Percentiles rank a stretch among this genome's conserved stretches.
phyloP scores from a whole-genome alignment of 2,797 vertebrate species.

The Meriones psammophilus region DNA sequence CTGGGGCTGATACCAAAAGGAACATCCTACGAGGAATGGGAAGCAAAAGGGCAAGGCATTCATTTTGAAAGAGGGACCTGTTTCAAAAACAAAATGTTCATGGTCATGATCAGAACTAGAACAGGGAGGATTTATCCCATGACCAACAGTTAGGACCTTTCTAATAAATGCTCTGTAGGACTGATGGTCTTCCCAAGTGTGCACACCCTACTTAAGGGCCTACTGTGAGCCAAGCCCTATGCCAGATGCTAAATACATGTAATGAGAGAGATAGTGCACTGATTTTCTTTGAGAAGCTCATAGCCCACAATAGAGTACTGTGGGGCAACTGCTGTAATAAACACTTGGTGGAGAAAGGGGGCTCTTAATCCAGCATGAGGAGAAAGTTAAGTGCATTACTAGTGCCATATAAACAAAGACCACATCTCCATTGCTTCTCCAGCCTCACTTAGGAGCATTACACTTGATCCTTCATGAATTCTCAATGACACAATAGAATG shows the following conservation, averaged over 20 bases:
- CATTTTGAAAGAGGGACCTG: background rate
- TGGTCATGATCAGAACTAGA: background rate
- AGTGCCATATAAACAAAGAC: background rate
- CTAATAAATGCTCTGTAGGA: background rate
- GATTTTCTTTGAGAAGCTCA: conserved; percentile 33
- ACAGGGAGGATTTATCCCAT: background rate
- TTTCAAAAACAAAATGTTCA: conserved; percentile 39
- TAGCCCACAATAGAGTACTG: background rate
- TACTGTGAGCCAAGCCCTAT: background rate
- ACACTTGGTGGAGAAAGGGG: background rate
- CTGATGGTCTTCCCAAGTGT: background rate
- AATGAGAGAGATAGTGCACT: background rate
- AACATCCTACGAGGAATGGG: conserved; percentile 15
- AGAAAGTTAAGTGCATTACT: background rate
- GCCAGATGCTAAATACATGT: background rate
- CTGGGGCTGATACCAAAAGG: background rate
- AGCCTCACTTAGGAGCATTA: background rate
- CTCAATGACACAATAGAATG: background rate
- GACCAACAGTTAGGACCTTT: background rate
- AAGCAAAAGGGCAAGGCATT: background rate
- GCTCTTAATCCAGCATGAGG: background rate
- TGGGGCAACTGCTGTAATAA: background rate
- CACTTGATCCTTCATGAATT: background rate
- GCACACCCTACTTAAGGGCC: background rate
- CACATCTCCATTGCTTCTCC: background rate